These are phyloP conservation scores for Magallana ariakensis DNA, from an alignment of 1,140 invertebrate species.

Conservation along the genomic window DNA sequence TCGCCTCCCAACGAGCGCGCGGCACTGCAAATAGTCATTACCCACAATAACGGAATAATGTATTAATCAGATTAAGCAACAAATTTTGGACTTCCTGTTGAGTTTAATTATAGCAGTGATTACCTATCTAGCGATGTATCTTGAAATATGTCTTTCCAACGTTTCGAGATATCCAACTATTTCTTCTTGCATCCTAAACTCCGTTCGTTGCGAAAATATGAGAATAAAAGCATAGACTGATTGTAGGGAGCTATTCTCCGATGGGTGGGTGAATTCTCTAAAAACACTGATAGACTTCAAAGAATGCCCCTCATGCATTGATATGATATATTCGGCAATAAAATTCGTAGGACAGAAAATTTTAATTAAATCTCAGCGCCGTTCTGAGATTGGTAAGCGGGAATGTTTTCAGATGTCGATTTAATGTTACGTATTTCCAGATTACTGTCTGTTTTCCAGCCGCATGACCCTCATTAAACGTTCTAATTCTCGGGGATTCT, in stretches of 20 bases:
- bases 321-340: constrained; percentile 32
- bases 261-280: constrained; percentile 30
- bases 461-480: constrained; percentile 26
- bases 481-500: constrained; percentile 27
- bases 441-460: not conserved
- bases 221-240: constrained; percentile 1
- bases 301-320: constrained; percentile 21
- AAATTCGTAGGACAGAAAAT: constrained; percentile 24
- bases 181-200: not conserved
- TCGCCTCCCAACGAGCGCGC: constrained; percentile 20
- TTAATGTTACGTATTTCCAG: constrained; percentile 36
- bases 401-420: constrained; percentile 12
- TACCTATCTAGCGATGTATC: constrained; percentile 17
- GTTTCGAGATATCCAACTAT: constrained; percentile 5
- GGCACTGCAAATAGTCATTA: constrained; percentile 35
- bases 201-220: not conserved
- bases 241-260: not conserved
- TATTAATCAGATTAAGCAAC: constrained; percentile 37
- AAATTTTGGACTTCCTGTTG: constrained; percentile 19
- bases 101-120: constrained; percentile 35
- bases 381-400: constrained; percentile 23
- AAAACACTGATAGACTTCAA: constrained; percentile 24
- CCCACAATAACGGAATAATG: constrained; percentile 30
- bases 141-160: constrained; percentile 23
- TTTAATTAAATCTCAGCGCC: constrained; percentile 33